A percentile compares a stretch with the other conserved stretches of the same genome.
Evolutionary conservation across 2,113 vertebrate genomes (phyloP).

Genomic region (Carollia perspicillata): DNA sequence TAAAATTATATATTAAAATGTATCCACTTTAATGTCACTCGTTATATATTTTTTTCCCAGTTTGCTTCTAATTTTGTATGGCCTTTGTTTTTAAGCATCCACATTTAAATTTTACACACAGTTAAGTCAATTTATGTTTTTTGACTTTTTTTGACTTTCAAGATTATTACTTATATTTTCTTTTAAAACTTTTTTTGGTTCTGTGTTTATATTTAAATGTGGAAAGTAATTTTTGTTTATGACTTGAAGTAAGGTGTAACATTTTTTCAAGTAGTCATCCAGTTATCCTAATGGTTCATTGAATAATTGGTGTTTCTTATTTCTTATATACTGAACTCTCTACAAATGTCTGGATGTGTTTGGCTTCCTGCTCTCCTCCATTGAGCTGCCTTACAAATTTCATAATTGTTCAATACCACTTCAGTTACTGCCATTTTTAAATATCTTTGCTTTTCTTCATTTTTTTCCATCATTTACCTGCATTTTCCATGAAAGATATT

Average conservation of each 20-base stretch:
- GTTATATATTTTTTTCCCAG: background rate
- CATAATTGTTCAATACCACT: background rate
- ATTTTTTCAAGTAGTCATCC: background rate
- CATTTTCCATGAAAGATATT: background rate
- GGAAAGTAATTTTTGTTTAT: background rate
- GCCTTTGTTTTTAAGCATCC: background rate
- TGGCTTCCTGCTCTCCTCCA: background rate
- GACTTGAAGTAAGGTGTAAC: background rate
- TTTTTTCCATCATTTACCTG: background rate
- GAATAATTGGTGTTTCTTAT: background rate
- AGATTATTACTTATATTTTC: conserved; percentile 22
- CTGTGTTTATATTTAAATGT: conserved; percentile 1
- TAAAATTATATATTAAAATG: conserved; percentile 16
- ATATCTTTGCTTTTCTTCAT: background rate
- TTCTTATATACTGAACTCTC: background rate
- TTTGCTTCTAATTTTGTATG: background rate
- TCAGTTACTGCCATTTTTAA: background rate
- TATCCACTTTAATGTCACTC: background rate
- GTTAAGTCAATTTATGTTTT: conserved; percentile 17
- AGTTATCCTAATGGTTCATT: background rate
- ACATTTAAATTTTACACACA: conserved; percentile 19
- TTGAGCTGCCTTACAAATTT: background rate
- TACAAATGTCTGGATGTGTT: background rate
- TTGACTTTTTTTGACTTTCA: background rate
- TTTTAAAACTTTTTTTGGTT: background rate